Percentiles rank a stretch among this genome's conserved stretches.
Evolutionary conservation across 1,140 invertebrate species (phyloP).

Genomic region (Mycetomoellerius zeteki): DNA sequence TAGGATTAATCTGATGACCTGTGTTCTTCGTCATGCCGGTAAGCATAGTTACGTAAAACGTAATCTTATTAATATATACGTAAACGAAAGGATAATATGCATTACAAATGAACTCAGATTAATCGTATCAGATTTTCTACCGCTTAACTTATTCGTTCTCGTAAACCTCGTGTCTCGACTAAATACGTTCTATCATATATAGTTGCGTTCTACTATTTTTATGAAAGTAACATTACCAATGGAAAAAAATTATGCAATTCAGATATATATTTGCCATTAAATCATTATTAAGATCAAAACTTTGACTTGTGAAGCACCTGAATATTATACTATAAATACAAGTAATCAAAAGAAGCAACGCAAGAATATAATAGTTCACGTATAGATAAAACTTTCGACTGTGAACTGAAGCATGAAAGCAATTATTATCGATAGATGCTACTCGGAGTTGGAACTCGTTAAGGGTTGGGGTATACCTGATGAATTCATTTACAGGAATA

Average conservation of each 20-base stretch:
- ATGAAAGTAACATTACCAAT: not conserved
- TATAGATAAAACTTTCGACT: slow-evolving; percentile 25
- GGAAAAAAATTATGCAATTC: not conserved
- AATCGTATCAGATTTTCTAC: not conserved
- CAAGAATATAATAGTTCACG: not conserved
- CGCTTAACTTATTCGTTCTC: not conserved
- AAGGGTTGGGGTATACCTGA: slow-evolving; percentile 32
- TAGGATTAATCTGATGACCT: slow-evolving; percentile 7
- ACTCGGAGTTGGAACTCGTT: slow-evolving; percentile 33
- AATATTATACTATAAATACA: not conserved
- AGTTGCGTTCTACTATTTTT: not conserved
- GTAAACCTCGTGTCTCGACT: not conserved
- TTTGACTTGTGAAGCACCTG: not conserved
- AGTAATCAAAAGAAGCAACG: not conserved
- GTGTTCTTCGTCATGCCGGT: slow-evolving; percentile 11
- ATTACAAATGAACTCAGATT: not conserved
- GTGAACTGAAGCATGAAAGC: slow-evolving; percentile 60
- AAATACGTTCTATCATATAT: not conserved
- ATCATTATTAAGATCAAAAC: not conserved
- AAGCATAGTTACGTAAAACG: slow-evolving; percentile 25
- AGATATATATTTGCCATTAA: not conserved
- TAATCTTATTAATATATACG: slow-evolving; percentile 34
- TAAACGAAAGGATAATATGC: not conserved
- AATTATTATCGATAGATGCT: slow-evolving; percentile 71
- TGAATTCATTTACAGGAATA: slow-evolving; percentile 66